A percentile compares a stretch with the other conserved stretches of the same genome.
phyloP scores from a whole-genome alignment of 2,888 invertebrate genomes.

The Protula sp. region DNA sequence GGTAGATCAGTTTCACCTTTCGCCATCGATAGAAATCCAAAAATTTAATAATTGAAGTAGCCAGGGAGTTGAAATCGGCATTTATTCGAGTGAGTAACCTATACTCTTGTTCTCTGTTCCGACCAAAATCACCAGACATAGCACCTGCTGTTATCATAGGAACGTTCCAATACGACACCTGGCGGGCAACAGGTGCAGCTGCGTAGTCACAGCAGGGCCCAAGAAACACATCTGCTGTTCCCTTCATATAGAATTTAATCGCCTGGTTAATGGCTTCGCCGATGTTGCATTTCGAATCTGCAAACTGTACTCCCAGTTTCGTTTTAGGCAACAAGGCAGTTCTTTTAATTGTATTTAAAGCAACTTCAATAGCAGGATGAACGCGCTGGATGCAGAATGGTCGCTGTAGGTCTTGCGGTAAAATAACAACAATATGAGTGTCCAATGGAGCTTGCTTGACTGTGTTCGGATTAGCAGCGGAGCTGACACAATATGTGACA shows the following conservation, averaged over 20 bases:
- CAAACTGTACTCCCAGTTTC: slow-evolving; percentile 21
- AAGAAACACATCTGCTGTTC: slow-evolving; percentile 34
- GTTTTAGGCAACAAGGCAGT: not conserved
- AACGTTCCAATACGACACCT: slow-evolving; percentile 81
- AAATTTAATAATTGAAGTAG: slow-evolving; percentile 18
- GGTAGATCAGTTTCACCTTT: not conserved
- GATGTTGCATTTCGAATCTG: slow-evolving; percentile 36
- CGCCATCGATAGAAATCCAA: not conserved
- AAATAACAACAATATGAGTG: slow-evolving; percentile 4
- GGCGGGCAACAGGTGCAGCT: slow-evolving; percentile 78
- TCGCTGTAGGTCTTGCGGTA: not conserved
- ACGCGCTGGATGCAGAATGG: slow-evolving; percentile 10
- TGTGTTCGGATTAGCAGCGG: not conserved
- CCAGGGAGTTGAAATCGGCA: slow-evolving; percentile 36
- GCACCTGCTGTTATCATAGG: slow-evolving; percentile 71
- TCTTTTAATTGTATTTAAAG: slow-evolving; percentile 5
- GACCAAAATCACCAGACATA: slow-evolving; percentile 44
- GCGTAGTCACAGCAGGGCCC: slow-evolving; percentile 60
- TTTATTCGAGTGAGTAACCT: slow-evolving; percentile 66
- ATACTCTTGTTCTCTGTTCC: slow-evolving; percentile 56
- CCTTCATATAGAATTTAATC: slow-evolving; percentile 32
- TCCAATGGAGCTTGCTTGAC: slow-evolving; percentile 7
- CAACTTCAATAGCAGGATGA: slow-evolving; percentile 12
- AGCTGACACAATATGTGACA: too few relatives aligned
- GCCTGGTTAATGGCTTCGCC: slow-evolving; percentile 32